Base-by-base conservation (phyloP, 2,113 vertebrate genomes). In the Oryzias melastigma region DNA sequence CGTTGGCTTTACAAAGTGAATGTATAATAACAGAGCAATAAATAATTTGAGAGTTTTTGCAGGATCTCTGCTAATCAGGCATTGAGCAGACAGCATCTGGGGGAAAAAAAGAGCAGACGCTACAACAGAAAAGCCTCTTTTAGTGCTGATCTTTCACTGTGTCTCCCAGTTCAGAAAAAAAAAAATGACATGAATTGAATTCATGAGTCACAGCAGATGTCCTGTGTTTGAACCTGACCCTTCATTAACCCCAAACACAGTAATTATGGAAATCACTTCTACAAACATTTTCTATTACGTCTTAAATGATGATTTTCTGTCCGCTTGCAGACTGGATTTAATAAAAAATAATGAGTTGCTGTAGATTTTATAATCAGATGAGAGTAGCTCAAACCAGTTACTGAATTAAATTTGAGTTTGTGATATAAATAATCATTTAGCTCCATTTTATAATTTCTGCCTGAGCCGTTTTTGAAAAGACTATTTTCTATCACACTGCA, bases 41-140 rank as follows among this genome's bases (percentile, higher is more conserved):
- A 79, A 70, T 78, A 47, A 80, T 78, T 65, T 74, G 68, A 68
- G 62, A 76, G 62, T 14, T 67, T 76, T 68, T 20, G 51, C 71
- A 53, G 65, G 64, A 73, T 45, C 41, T 27, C 25, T 62, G 56
- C 76, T 22, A 50, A 58, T 54, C 59, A 52, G 44, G 66, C 43
- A 50, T 40, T 44, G 43, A 58, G 22, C 40, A 45, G 47, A 58
- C 45, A n/a, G 40, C 54, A 67, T 51, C 47, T 68, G 50, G 7
- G 57, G 52, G 45, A 75, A 66, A 68, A 68, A 73, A 83, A 67
- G n/a, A 75, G 42, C 15, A 51, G 41, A 7, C 61, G 52, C 51
- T 51, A 64, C 14, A 55, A 41, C 13, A 60, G 45, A 47, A 59
- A 29, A 40, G 5, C 7, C 15, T 45, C 20, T 10, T 25, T 47